Conservation (phyloP, 1,140 invertebrate genomes). For the Cephus cinctus region DNA sequence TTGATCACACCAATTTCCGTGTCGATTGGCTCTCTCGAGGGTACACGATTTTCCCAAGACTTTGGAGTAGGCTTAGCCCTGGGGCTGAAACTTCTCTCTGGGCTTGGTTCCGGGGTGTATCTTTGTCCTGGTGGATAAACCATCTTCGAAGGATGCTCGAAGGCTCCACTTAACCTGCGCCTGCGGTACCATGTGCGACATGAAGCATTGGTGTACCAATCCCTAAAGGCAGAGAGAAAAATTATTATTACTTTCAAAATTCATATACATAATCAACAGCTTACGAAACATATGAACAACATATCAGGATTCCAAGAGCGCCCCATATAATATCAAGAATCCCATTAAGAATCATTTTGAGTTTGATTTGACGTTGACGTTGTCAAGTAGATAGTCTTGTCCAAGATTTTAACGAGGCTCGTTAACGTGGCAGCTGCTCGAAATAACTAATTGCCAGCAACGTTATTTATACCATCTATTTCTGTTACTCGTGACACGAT, state of each 20-base stretch:
- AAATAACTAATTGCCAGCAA: too few species aligned
- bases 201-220: conserved; percentile 86
- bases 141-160: conserved; percentile 89
- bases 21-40: conserved; percentile 76
- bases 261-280: too few species aligned
- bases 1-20: conserved; percentile 79
- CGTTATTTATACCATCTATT: conserved; percentile 6
- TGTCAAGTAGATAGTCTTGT: too few species aligned
- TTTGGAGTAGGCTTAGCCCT: conserved; percentile 53
- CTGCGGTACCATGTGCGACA: conserved; percentile 83
- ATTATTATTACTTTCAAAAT: too few species aligned
- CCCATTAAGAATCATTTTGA: too few species aligned
- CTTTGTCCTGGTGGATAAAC: conserved; percentile 84
- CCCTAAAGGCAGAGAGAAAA: conserved; percentile 58
- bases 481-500: background rate
- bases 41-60: conserved; percentile 68
- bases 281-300: too few species aligned
- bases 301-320: too few species aligned
- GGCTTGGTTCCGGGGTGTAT: conserved; percentile 74
- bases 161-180: conserved; percentile 76
- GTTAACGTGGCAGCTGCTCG: too few species aligned
- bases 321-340: too few species aligned
- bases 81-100: conserved; percentile 57
- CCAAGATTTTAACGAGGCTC: too few species aligned
- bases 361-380: too few species aligned